phyloP scores from a whole-genome alignment of 2,113 vertebrate species.

The Hippocampus barbouri region DNA sequence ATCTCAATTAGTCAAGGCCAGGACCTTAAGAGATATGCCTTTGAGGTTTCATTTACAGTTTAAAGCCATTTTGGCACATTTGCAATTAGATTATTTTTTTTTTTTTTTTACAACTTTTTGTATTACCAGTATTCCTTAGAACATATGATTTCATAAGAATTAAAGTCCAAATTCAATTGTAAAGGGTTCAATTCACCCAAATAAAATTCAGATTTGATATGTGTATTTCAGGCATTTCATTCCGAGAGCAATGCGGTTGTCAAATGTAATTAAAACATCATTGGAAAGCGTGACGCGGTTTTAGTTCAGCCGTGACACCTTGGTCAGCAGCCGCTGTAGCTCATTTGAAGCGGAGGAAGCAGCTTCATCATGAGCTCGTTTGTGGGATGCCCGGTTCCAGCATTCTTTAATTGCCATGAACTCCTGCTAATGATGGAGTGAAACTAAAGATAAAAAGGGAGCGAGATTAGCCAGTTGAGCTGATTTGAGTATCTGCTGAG shows the following conservation, averaged over 20 bases:
- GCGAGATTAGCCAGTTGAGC: not conserved
- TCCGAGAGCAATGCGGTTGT: not conserved
- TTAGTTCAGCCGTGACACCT: not conserved
- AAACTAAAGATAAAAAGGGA: conserved; percentile 1
- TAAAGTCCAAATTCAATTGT: not conserved
- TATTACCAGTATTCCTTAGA: too few species aligned
- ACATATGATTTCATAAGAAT: too few species aligned
- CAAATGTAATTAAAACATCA: not conserved
- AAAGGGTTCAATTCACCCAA: not conserved
- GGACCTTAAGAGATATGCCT: too few species aligned
- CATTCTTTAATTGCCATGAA: not conserved
- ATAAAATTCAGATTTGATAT: not conserved
- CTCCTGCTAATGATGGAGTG: not conserved
- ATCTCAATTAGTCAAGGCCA: too few species aligned
- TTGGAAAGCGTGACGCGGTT: not conserved
- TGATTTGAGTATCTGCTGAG: not conserved
- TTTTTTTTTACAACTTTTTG: too few species aligned
- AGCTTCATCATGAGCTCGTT: conserved; percentile 1
- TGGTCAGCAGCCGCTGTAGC: not conserved
- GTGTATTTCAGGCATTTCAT: not conserved
- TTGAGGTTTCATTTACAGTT: too few species aligned
- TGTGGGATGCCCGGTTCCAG: not conserved
- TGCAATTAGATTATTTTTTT: too few species aligned
- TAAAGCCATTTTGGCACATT: too few species aligned
- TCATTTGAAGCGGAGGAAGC: not conserved